Evolutionary conservation across 1,140 invertebrate species (phyloP), one percentile per base, ranked within the genome.

Genomic region (Nebria ingens): DNA sequence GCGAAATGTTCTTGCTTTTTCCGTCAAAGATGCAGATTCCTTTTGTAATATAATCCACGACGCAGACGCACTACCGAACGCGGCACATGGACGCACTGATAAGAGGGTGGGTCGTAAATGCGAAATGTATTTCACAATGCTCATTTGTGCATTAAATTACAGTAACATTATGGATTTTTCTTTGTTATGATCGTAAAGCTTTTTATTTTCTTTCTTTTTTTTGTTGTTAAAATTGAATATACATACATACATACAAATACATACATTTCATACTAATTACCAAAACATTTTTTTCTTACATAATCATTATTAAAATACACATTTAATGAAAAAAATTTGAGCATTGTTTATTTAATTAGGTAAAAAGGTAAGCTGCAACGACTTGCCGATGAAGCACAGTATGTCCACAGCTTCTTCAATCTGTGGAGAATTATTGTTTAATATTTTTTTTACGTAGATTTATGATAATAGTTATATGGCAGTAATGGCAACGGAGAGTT

Each of bases 381-480:
- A 77, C 68, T 85, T 81, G n/a, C 81, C 81, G 55, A 95, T 81
- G 73, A 97, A 97, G 61, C 86, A 83, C 66, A 92, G 80, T 57
- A 93, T 86, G 63, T 96, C 92, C 0, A 87, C 87, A 56, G 83
- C 76, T 72, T 96, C 91, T 60, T 93, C 90, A 65, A 97, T 96
- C 84, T 91, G 74, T 57, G 60, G 55, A 58, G 4, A 17, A 29
- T 6, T 6, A 6, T 29, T 29, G 25, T 6, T 29, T 29, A 29
- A 29, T 29, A 29, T 29, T 29, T 29, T 6, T 29, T 29, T 29
- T 53, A 50, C 38, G 29, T 52, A 51, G n/a, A n/a, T 17, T 19
- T 54, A 54, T 2, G 6, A 12, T n/a, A n/a, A n/a, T n/a, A n/a
- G n/a, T n/a, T n/a, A n/a, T n/a, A n/a, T n/a, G n/a, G n/a, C n/a